Percentiles rank a stretch among this genome's conserved stretches.
These are phyloP conservation scores for Adela reaumurella DNA, from an alignment of 2,888 invertebrate species.

Conservation along the genomic window DNA sequence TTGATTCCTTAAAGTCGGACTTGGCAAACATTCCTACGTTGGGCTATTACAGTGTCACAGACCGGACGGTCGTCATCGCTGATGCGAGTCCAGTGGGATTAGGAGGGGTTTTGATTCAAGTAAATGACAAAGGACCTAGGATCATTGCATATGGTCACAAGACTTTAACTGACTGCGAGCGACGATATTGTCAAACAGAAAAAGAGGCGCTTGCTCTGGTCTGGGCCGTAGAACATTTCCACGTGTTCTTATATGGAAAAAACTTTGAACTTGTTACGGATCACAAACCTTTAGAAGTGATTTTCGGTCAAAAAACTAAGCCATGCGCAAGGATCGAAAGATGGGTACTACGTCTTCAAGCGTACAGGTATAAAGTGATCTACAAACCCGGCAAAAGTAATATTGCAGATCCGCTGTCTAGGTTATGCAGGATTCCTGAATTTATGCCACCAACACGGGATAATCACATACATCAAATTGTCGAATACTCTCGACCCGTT, in stretches of 20 bases:
- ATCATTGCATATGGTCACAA: not conserved
- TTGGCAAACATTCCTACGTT: not conserved
- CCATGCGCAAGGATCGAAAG: slow-evolving; percentile 6
- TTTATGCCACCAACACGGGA: too few species aligned
- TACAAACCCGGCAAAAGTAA: slow-evolving; percentile 8
- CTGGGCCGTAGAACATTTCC: not conserved
- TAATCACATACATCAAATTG: too few species aligned
- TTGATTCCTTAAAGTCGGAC: not conserved
- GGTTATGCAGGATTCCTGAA: too few species aligned
- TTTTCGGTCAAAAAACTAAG: slow-evolving; percentile 4
- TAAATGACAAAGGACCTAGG: not conserved
- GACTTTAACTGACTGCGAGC: not conserved
- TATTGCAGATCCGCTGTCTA: slow-evolving; percentile 3
- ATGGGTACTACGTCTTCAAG: slow-evolving; percentile 6
- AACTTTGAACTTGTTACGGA: slow-evolving; percentile 3
- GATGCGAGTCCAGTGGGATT: not conserved
- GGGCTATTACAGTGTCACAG: not conserved
- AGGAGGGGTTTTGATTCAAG: not conserved
- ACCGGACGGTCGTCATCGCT: not conserved
- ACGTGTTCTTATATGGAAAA: not conserved
- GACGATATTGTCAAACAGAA: not conserved
- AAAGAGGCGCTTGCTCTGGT: not conserved
- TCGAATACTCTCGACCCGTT: too few species aligned
- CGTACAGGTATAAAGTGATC: slow-evolving; percentile 6
- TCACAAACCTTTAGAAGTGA: slow-evolving; percentile 5